A percentile compares a stretch with the other conserved stretches of the same genome.
Evolutionary conservation across 1,140 invertebrate genomes (phyloP).

Genomic region (Caenorhabditis brenneri): DNA sequence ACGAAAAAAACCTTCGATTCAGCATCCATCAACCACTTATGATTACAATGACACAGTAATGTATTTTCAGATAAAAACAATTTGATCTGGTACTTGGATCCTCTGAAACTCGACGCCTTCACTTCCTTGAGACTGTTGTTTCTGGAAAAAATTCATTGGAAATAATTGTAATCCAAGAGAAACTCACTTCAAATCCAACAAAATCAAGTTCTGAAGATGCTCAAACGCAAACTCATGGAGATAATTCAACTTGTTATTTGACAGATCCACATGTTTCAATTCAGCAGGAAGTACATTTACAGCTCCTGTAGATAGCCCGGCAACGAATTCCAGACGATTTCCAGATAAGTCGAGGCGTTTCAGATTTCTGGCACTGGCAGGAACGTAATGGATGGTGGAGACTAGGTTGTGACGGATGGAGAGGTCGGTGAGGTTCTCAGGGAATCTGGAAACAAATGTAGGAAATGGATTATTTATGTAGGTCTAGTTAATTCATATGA

Average conservation of each 20-base stretch:
- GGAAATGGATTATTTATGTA: too few relatives aligned
- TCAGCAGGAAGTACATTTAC: slow-evolving; percentile 52
- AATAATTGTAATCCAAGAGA: too few relatives aligned
- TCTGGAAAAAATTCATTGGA: too few relatives aligned
- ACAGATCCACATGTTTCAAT: slow-evolving; percentile 51
- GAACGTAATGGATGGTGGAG: slow-evolving; percentile 51
- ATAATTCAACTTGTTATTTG: slow-evolving; percentile 49
- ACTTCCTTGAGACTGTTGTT: slow-evolving; percentile 54
- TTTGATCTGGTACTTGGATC: slow-evolving; percentile 32
- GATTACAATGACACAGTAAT: slow-evolving; percentile 49
- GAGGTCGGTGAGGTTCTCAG: slow-evolving; percentile 53
- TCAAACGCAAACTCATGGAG: slow-evolving; percentile 50
- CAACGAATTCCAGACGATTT: slow-evolving; percentile 54
- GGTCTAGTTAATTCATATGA: too few relatives aligned
- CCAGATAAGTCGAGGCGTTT: slow-evolving; percentile 53
- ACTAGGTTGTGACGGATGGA: slow-evolving; percentile 51
- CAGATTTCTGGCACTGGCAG: slow-evolving; percentile 40
- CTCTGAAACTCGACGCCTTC: slow-evolving; percentile 33
- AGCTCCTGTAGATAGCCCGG: slow-evolving; percentile 36
- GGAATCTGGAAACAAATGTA: too few relatives aligned
- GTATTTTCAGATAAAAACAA: slow-evolving; percentile 55
- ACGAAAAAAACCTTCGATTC: not conserved
- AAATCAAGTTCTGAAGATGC: slow-evolving; percentile 48
- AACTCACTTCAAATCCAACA: slow-evolving; percentile 54
- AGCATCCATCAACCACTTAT: slow-evolving; percentile 53